Evolutionary conservation across 2,113 vertebrate species (phyloP).

Genomic region (Pitta sordida): DNA sequence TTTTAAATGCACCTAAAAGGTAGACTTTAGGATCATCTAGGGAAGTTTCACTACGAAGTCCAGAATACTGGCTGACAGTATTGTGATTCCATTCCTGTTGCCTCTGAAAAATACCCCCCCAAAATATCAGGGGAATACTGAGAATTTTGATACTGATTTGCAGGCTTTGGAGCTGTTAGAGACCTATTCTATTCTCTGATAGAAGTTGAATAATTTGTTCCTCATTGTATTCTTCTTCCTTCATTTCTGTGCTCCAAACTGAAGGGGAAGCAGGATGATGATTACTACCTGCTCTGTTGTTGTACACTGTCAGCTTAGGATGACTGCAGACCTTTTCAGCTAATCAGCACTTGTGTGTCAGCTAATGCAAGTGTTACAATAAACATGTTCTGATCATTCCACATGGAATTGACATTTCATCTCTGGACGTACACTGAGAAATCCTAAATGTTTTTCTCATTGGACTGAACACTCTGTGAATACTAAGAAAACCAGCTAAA

Average conservation of each 20-base stretch:
- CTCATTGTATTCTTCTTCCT: background rate
- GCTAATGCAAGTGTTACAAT: conserved; percentile 8
- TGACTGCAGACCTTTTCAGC: conserved; percentile 41
- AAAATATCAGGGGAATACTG: background rate
- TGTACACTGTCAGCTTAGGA: conserved; percentile 3
- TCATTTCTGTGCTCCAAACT: background rate
- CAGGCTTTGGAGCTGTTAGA: background rate
- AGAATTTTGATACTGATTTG: background rate
- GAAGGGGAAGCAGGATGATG: background rate
- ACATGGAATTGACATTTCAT: conserved; percentile 56
- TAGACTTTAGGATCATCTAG: background rate
- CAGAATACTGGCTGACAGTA: background rate
- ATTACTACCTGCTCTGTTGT: background rate
- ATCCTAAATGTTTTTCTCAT: conserved; percentile 36
- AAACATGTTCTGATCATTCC: conserved; percentile 31
- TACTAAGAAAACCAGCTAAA: conserved; percentile 13
- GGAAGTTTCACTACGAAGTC: background rate
- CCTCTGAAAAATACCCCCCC: background rate
- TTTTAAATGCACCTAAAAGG: accelerated
- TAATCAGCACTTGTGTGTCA: conserved; percentile 41
- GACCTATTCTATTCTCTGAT: background rate
- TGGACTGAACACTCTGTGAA: conserved; percentile 12
- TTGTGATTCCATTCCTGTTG: background rate
- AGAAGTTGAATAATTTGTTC: background rate
- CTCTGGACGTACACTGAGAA: background rate